Percentiles rank a stretch among this genome's conserved stretches.
These are phyloP conservation scores for Eueides isabella DNA, from an alignment of 1,140 invertebrate genomes.

Conservation along the genomic window DNA sequence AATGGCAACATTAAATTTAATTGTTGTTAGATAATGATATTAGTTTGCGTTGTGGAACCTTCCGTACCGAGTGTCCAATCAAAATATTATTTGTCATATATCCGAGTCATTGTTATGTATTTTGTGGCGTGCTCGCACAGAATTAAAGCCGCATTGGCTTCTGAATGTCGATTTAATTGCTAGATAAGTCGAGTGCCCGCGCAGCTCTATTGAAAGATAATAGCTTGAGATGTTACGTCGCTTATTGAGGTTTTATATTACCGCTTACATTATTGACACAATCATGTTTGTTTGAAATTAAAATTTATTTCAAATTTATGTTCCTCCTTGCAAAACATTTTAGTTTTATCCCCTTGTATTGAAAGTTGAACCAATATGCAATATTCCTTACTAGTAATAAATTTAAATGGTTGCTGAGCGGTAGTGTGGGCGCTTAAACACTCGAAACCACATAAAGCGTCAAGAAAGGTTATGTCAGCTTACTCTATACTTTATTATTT, in stretches of 20 bases:
- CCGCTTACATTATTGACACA: conserved; percentile 33
- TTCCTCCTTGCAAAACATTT: not conserved
- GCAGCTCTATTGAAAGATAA: conserved; percentile 77
- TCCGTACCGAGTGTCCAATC: conserved; percentile 52
- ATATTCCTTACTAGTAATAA: conserved; percentile 74
- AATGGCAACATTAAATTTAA: not conserved
- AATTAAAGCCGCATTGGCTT: conserved; percentile 75
- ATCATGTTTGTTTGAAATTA: conserved; percentile 14
- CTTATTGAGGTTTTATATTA: conserved; percentile 61
- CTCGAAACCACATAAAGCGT: conserved; percentile 71
- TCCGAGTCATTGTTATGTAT: conserved; percentile 75
- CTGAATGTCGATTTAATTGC: conserved; percentile 82
- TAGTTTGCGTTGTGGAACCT: conserved; percentile 13
- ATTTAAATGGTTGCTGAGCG: conserved; percentile 64
- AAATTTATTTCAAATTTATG: conserved; percentile 8
- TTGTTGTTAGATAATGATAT: too few species aligned
- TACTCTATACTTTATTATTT: conserved; percentile 60
- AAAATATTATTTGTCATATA: conserved; percentile 80
- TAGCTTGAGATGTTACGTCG: conserved; percentile 71
- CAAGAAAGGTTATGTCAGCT: conserved; percentile 72
- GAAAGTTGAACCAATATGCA: conserved; percentile 68
- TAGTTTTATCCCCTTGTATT: conserved; percentile 21
- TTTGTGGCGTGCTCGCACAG: conserved; percentile 64
- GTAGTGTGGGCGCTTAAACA: conserved; percentile 77
- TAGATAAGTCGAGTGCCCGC: conserved; percentile 69